A percentile compares a stretch with the other conserved stretches of the same genome.
Conservation (phyloP, 2,797 vertebrate genomes). For the Neosilurus hyrtlii region DNA sequence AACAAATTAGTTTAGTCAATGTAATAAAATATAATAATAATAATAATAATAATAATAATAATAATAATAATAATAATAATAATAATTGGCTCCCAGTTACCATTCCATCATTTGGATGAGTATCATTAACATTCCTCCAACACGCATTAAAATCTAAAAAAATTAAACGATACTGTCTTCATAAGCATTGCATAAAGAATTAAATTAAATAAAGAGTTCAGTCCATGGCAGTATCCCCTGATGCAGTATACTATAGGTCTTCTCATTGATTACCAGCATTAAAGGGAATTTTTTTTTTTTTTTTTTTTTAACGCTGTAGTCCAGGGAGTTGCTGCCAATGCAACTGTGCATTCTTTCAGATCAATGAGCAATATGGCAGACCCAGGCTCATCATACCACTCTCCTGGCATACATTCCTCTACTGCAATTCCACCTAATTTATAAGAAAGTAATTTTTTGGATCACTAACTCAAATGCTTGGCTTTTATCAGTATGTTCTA, state of each 20-base stretch:
- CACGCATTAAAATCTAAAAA: conserved; percentile 15
- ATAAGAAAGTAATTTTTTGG: conserved; percentile 65
- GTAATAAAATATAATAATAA: too few relatives aligned
- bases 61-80: too few relatives aligned
- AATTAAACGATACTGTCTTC: conserved; percentile 26
- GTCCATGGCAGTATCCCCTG: conserved; percentile 14
- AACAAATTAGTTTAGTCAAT: background rate
- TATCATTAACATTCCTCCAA: background rate
- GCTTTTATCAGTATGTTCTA: conserved; percentile 62
- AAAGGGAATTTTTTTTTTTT: conserved; percentile 44
- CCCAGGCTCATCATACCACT: conserved; percentile 60
- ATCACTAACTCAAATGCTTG: conserved; percentile 63
- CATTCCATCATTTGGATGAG: background rate
- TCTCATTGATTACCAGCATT: conserved; percentile 68
- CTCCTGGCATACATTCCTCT: conserved; percentile 65
- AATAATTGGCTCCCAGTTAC: background rate
- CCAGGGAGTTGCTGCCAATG: conserved; percentile 47
- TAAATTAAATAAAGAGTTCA: too few relatives aligned
- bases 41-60: too few relatives aligned
- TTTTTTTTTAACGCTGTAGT: conserved; percentile 40
- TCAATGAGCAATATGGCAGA: conserved; percentile 52
- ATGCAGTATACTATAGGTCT: conserved; percentile 55
- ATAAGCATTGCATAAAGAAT: conserved; percentile 21
- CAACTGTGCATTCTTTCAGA: conserved; percentile 51
- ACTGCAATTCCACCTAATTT: conserved; percentile 62